Evolutionary conservation across 1,140 invertebrate genomes (phyloP).

Genomic region (Tetramorium simillimum): DNA sequence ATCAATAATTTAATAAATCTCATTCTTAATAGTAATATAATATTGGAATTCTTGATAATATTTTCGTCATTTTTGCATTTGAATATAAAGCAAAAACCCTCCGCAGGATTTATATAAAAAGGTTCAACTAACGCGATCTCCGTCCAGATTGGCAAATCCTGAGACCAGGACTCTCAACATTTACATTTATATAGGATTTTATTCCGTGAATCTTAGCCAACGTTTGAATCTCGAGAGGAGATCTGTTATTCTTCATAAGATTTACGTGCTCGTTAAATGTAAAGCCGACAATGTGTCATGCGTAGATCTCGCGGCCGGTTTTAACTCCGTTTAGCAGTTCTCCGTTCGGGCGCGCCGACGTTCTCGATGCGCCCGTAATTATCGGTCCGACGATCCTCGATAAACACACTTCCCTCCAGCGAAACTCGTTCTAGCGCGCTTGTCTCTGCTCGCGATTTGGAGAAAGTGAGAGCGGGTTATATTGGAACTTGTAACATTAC

Average conservation of each 20-base stretch:
- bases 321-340: background rate
- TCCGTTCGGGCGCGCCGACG: background rate
- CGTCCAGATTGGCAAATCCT: background rate
- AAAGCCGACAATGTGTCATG: background rate
- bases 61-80: background rate
- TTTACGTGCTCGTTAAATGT: background rate
- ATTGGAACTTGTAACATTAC: background rate
- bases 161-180: background rate
- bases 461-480: conserved; percentile 14
- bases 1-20: conserved; percentile 10
- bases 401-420: background rate
- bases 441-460: conserved; percentile 16
- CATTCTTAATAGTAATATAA: conserved; percentile 2
- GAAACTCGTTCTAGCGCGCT: conserved; percentile 10
- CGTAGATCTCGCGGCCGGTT: background rate
- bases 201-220: background rate
- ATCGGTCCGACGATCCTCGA: background rate
- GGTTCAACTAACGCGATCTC: background rate
- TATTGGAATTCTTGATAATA: background rate
- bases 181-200: background rate
- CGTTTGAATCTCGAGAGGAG: background rate
- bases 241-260: background rate
- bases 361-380: background rate
- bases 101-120: background rate
- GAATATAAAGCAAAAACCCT: background rate